phyloP scores from a whole-genome alignment of 2,797 vertebrate genomes.

The Phyllotis vaccarum region DNA sequence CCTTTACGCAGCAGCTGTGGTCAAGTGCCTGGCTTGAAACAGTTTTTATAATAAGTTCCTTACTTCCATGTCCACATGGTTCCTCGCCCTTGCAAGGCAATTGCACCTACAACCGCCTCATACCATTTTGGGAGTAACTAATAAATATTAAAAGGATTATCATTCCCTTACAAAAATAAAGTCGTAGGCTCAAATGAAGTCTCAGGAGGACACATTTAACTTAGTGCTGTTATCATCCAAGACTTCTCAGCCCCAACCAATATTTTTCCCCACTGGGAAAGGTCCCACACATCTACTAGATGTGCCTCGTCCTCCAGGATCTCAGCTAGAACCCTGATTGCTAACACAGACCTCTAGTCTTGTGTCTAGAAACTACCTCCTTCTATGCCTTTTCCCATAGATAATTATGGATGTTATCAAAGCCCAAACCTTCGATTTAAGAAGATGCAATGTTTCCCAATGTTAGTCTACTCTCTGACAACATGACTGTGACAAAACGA shows the following conservation, averaged over 20 bases:
- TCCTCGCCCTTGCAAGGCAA: neutral
- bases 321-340: neutral
- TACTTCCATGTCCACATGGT: neutral
- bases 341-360: neutral
- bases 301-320: neutral
- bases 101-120: neutral
- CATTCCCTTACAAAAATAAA: conserved; percentile 30
- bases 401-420: neutral
- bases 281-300: neutral
- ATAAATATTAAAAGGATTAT: neutral
- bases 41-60: neutral
- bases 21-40: neutral
- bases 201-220: neutral
- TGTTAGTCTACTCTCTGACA: neutral
- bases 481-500: neutral
- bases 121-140: neutral
- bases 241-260: neutral
- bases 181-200: neutral
- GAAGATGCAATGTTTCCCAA: conserved; percentile 1
- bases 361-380: neutral
- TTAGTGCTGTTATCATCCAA: neutral
- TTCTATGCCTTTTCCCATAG: neutral
- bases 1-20: neutral
- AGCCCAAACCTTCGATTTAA: neutral
- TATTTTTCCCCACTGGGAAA: conserved; percentile 4